Base-by-base conservation (phyloP, 2,888 invertebrate genomes). In the Dryobota labecula region DNA sequence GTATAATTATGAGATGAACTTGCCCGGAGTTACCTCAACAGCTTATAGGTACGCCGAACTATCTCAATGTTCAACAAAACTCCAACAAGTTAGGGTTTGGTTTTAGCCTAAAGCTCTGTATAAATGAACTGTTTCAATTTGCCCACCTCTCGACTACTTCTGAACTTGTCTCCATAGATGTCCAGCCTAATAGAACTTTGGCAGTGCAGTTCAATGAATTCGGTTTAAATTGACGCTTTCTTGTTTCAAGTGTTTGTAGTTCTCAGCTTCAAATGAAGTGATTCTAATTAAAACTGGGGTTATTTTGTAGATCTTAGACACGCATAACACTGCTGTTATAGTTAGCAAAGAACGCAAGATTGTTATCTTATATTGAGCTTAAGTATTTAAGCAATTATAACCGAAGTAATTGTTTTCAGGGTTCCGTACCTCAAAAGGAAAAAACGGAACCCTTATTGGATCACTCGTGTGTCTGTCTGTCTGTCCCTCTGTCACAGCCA, bases 51-150 rank as follows among this genome's bases (percentile, higher is more conserved):
- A 68, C 58, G 51, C 11, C 45, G n/a, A 70, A 79, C 76, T 76
- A 76, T 67, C 38, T 53, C 54, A 65, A 77, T 67, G 56, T 81
- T 77, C 64, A 81, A 77, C 77, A 65, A 73, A 80, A 70, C 69
- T 62, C 69, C 15, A 69, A n/a, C n/a, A 36, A 69, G 58, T 70
- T 78, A 70, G 64, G 43, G 45, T 58, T 61, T 49, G 53, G 65
- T 76, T 83, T 67, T 58, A 70, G 76, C 45, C 70, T 41, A 65
- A 61, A 80, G 58, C 69, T n/a, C 15, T 27, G 67, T 63, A 65
- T 73, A 61, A 70, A 72, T 65, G 61, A 62, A 54, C 68, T 70
- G 68, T 77, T 73, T 82, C 64, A 81, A 69, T 77, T 82, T 60
- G 24, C 60, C 30, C 57, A 70, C 57, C 77, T 73, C 66, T 80